These are phyloP conservation scores for Malacosoma neustria DNA, from an alignment of 2,888 invertebrate species.

Conservation along the genomic window DNA sequence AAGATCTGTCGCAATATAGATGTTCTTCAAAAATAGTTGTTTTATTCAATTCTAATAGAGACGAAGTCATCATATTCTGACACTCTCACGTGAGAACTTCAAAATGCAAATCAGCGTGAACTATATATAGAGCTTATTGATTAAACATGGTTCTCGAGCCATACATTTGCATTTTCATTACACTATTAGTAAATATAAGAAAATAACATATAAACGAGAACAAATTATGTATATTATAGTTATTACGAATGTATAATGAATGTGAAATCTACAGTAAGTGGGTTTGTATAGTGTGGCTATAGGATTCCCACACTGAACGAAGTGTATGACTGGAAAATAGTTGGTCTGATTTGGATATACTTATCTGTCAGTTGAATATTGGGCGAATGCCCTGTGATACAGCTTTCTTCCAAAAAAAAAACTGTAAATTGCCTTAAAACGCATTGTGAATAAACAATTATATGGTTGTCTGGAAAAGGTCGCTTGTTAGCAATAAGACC, in stretches of 20 bases:
- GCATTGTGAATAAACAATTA: too few species aligned
- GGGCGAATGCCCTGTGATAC: too few species aligned
- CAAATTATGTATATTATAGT: too few species aligned
- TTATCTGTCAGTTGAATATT: not conserved
- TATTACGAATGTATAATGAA: too few species aligned
- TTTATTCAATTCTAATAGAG: not conserved
- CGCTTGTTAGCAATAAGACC: too few species aligned
- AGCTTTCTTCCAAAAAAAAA: too few species aligned
- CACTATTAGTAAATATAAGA: slow-evolving; percentile 20
- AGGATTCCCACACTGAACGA: too few species aligned
- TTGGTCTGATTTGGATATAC: not conserved
- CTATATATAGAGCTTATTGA: slow-evolving; percentile 57
- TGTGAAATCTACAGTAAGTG: too few species aligned
- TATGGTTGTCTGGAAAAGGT: too few species aligned
- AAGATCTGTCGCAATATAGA: too few species aligned
- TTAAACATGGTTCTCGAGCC: slow-evolving; percentile 63
- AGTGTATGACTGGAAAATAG: not conserved
- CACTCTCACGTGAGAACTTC: slow-evolving; percentile 31
- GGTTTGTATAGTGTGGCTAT: too few species aligned
- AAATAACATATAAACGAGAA: not conserved
- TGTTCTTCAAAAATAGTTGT: not conserved
- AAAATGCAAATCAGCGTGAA: slow-evolving; percentile 37
- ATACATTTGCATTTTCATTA: slow-evolving; percentile 61
- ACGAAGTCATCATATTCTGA: not conserved
- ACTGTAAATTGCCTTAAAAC: too few species aligned